Conservation (phyloP, 2,888 invertebrate species). For the Sylvicola cinctus region DNA sequence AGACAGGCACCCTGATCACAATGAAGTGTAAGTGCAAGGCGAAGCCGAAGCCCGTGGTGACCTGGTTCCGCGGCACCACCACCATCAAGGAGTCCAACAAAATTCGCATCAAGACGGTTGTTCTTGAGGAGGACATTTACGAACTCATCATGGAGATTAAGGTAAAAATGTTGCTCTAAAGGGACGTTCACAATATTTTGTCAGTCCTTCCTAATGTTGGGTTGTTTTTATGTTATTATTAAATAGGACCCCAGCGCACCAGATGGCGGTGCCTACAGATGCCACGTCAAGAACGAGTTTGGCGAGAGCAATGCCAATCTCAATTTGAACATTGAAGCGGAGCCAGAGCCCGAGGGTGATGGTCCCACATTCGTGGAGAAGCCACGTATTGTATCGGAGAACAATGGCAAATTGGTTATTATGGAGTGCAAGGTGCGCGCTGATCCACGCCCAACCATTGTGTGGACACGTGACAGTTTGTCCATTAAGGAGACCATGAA, state of each 20-base stretch:
- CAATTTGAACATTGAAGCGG: constrained; percentile 91
- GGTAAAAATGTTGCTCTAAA: constrained; percentile 32
- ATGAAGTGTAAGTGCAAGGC: constrained; percentile 95
- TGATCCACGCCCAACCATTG: constrained; percentile 59
- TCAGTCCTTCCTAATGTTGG: constrained; percentile 1
- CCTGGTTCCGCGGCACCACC: constrained; percentile 86
- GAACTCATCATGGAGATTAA: constrained; percentile 63
- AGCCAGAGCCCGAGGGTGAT: constrained; percentile 80
- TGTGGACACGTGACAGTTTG: constrained; percentile 66
- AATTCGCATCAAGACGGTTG: constrained; percentile 57
- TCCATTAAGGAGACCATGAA: constrained; percentile 63
- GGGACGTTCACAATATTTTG: constrained; percentile 1
- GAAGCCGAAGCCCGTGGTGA: constrained; percentile 82
- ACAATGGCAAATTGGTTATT: constrained; percentile 62
- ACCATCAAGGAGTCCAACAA: constrained; percentile 67
- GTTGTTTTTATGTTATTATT: constrained; percentile 9
- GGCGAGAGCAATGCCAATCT: constrained; percentile 95
- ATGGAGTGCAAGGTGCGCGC: constrained; percentile 76
- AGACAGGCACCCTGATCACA: constrained; percentile 86
- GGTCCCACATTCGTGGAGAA: constrained; percentile 89
- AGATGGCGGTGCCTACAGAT: constrained; percentile 78
- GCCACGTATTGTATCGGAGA: constrained; percentile 67
- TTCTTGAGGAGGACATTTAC: constrained; percentile 66
- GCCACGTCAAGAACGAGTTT: constrained; percentile 85
- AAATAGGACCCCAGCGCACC: constrained; percentile 53